A percentile compares a stretch with the other conserved stretches of the same genome.
Evolutionary conservation across 2,888 invertebrate genomes (phyloP).

Genomic region (Ochlodes sylvanus): DNA sequence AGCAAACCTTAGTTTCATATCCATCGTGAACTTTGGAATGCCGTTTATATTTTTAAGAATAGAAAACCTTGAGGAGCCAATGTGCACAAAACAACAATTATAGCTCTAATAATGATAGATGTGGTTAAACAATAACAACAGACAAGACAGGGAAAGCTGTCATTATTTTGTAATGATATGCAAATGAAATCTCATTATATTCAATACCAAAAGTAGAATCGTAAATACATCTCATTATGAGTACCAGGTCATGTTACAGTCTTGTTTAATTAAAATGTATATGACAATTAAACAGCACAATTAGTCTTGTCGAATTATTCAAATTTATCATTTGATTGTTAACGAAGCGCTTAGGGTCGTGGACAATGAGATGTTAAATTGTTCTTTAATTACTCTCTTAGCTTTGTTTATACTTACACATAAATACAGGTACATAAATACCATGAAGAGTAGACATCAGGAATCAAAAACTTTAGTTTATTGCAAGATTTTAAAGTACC

Average conservation of each 20-base stretch:
- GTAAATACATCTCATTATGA: conserved; percentile 2
- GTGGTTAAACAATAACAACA: conserved; percentile 26
- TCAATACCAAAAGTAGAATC: not conserved
- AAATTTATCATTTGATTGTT: not conserved
- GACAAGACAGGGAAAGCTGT: conserved; percentile 13
- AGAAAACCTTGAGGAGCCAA: conserved; percentile 20
- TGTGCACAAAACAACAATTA: conserved; percentile 25
- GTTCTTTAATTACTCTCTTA: no score
- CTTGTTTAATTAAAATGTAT: not conserved
- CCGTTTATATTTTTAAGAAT: conserved; percentile 3
- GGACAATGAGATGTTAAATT: no score
- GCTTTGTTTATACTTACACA: no score
- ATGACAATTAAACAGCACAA: not conserved
- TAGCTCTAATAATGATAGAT: conserved; percentile 17
- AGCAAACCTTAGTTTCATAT: not conserved
- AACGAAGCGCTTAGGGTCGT: no score
- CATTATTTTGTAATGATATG: conserved; percentile 26
- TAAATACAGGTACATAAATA: no score
- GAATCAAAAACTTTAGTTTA: no score
- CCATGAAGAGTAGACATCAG: no score
- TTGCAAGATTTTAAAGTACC: no score
- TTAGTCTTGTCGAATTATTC: not conserved
- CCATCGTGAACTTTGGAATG: conserved; percentile 2
- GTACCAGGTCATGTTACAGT: not conserved
- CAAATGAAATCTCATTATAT: conserved; percentile 22